Conservation (phyloP, 2,113 vertebrate genomes). For the Colossoma macropomum region DNA sequence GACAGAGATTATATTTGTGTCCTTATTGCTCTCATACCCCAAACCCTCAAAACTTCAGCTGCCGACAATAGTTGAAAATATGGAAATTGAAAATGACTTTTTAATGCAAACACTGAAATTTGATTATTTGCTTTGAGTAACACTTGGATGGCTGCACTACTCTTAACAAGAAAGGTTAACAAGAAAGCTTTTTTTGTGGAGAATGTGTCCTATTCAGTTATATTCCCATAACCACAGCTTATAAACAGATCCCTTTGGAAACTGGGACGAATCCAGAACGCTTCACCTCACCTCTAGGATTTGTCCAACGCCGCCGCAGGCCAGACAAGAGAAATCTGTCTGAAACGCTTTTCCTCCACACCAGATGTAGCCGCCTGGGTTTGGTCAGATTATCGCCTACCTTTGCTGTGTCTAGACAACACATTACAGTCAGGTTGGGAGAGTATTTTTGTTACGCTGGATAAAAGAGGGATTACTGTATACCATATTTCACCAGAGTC, state of each 20-base stretch:
- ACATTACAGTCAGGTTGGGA: conserved; percentile 39
- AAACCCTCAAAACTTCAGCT: not conserved
- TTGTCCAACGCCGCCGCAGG: conserved; percentile 28
- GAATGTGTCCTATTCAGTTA: conserved; percentile 34
- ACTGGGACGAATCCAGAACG: conserved; percentile 33
- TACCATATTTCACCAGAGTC: conserved; percentile 34
- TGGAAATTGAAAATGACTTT: not conserved
- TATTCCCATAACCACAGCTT: conserved; percentile 37
- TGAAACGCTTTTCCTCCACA: conserved; percentile 40
- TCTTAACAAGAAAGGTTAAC: conserved; percentile 13
- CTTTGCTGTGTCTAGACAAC: conserved; percentile 53
- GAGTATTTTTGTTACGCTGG: conserved; percentile 28
- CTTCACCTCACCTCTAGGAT: conserved; percentile 51
- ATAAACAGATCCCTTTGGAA: conserved; percentile 49
- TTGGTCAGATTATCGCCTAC: conserved; percentile 49
- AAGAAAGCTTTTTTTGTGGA: conserved; percentile 36
- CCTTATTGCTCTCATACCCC: not conserved
- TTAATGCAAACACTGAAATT: not conserved
- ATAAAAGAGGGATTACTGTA: conserved; percentile 39
- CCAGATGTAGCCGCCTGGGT: conserved; percentile 44
- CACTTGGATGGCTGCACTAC: not conserved
- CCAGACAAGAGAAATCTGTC: conserved; percentile 39
- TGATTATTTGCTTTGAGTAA: not conserved
- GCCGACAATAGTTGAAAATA: not conserved
- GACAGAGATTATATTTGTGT: not conserved